phyloP scores from a whole-genome alignment of 2,113 vertebrate species.

The Pterophyllum scalare region DNA sequence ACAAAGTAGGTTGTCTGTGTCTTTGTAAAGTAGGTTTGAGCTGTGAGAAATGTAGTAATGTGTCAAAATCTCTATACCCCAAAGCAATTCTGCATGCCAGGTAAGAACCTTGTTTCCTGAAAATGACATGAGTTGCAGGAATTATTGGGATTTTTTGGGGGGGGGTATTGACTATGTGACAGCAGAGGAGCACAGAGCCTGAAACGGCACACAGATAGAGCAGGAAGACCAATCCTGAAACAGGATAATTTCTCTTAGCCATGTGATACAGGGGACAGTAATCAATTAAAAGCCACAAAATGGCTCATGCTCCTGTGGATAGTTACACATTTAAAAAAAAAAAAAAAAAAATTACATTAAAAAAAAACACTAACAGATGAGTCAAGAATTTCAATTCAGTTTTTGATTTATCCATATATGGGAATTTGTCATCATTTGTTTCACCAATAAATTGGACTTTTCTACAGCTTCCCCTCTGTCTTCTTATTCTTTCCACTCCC shows the following conservation, averaged over 20 bases:
- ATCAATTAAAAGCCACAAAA: constrained; percentile 8
- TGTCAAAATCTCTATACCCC: not conserved
- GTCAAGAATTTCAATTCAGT: not conserved
- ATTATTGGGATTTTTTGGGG: not conserved
- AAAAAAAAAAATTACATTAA: not conserved
- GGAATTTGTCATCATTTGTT: not conserved
- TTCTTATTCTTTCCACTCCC: not conserved
- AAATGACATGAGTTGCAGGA: not conserved
- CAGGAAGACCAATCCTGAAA: not conserved
- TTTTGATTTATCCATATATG: not conserved
- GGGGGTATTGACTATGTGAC: not conserved
- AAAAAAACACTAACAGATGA: not conserved
- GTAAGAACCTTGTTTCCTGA: not conserved
- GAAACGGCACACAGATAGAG: not conserved
- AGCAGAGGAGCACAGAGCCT: not conserved
- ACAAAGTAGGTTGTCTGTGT: not conserved
- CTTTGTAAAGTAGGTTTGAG: not conserved
- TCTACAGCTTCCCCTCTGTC: not conserved
- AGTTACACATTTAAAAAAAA: not conserved
- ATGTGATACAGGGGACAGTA: constrained; percentile 32
- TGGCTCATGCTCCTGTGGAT: constrained; percentile 19
- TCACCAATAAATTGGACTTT: not conserved
- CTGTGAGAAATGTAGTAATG: not conserved
- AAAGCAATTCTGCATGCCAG: not conserved
- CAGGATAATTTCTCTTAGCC: not conserved